Conservation (phyloP, 2,113 vertebrate species). For the Oreamnos americanus region DNA sequence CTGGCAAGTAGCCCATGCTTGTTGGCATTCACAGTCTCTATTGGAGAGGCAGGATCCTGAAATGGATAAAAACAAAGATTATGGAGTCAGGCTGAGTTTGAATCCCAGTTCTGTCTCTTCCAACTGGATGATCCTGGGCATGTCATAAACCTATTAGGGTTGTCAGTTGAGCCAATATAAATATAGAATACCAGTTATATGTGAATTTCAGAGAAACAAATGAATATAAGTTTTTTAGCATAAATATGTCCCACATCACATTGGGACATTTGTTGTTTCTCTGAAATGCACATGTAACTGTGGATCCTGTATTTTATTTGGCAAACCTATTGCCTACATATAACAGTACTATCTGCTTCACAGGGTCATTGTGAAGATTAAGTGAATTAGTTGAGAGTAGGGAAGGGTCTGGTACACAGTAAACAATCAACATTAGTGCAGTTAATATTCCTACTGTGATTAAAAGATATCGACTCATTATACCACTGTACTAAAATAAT, state of each 20-base stretch:
- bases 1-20: background rate
- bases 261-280: background rate
- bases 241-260: background rate
- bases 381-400: background rate
- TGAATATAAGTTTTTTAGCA: background rate
- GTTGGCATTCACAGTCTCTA: background rate
- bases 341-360: background rate
- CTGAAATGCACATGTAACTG: slow-evolving; percentile 4
- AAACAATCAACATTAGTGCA: background rate
- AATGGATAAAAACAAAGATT: background rate
- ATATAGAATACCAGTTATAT: background rate
- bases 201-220: background rate
- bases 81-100: background rate
- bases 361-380: background rate
- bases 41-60: background rate
- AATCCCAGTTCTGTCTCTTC: background rate
- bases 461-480: background rate
- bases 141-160: background rate
- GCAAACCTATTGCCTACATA: background rate
- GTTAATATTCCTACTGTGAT: background rate
- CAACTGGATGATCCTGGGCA: background rate
- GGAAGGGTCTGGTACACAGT: background rate
- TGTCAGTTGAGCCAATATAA: slow-evolving; percentile 6
- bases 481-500: background rate
- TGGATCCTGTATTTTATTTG: background rate